Conservation (phyloP, 2,888 invertebrate species). For the Epirrhoe alternata region DNA sequence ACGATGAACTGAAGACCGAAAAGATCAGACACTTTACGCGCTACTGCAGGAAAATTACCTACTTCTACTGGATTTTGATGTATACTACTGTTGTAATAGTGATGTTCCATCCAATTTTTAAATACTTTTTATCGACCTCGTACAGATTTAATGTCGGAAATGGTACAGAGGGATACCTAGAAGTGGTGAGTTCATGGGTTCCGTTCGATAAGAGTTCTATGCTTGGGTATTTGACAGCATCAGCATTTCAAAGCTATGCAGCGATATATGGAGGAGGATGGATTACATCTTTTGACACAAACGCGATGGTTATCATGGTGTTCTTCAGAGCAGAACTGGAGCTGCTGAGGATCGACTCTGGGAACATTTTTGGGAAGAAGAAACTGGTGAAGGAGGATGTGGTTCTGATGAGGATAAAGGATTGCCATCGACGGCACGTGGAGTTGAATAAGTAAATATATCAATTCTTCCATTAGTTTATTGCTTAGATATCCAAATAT, state of each 20-base stretch:
- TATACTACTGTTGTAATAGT: conserved; percentile 69
- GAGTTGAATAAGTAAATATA: conserved; percentile 66
- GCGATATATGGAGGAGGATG: conserved; percentile 73
- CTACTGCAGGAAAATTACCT: conserved; percentile 72
- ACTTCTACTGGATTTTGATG: conserved; percentile 70
- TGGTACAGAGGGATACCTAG: conserved; percentile 63
- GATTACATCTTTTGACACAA: conserved; percentile 76
- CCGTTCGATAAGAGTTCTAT: conserved; percentile 68
- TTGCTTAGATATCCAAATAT: too few species aligned
- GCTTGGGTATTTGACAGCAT: conserved; percentile 63
- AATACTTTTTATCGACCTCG: conserved; percentile 55
- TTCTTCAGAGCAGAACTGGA: conserved; percentile 72
- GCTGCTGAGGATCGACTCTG: conserved; percentile 62
- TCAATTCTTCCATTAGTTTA: background rate
- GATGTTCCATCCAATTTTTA: conserved; percentile 64
- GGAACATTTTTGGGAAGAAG: conserved; percentile 59
- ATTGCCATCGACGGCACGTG: conserved; percentile 66
- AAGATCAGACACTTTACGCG: conserved; percentile 59
- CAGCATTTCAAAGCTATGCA: conserved; percentile 65
- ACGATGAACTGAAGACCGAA: conserved; percentile 47
- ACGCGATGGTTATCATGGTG: conserved; percentile 74
- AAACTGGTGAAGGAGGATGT: conserved; percentile 41
- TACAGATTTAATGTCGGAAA: conserved; percentile 62
- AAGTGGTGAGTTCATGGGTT: conserved; percentile 76
- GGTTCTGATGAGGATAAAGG: conserved; percentile 54